phyloP scores from a whole-genome alignment of 1,140 invertebrate species.

The Drosophila nigromelanica region DNA sequence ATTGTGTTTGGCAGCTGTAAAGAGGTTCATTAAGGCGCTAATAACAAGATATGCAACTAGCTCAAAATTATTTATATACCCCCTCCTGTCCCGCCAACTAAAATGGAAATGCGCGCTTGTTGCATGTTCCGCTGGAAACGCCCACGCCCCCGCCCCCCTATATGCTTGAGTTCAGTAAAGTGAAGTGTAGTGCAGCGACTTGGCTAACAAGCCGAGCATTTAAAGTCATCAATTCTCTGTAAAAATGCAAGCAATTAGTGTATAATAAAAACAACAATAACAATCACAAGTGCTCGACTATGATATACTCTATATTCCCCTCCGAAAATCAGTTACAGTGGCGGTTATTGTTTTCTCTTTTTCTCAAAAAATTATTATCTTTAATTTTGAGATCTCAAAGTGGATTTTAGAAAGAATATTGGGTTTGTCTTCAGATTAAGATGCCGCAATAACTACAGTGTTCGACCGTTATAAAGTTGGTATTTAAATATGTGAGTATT shows the following conservation, averaged over 20 bases:
- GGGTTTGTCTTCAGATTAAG: too few species aligned
- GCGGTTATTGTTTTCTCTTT: too few species aligned
- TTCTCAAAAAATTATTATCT: too few species aligned
- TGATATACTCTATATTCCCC: neutral
- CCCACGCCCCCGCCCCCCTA: conserved; percentile 4
- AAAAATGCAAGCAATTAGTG: conserved; percentile 40
- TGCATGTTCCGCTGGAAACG: conserved; percentile 38
- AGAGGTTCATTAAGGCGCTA: conserved; percentile 72
- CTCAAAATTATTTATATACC: conserved; percentile 22
- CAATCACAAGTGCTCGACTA: neutral
- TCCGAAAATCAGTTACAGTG: too few species aligned
- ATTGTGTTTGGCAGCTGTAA: conserved; percentile 66
- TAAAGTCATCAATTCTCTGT: conserved; percentile 28
- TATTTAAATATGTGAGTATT: too few species aligned
- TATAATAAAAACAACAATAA: conserved; percentile 12
- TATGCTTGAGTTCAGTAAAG: neutral
- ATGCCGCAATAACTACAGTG: too few species aligned
- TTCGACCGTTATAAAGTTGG: too few species aligned
- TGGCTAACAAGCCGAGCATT: conserved; percentile 12
- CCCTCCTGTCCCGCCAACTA: neutral
- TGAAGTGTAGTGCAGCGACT: neutral
- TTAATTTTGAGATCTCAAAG: too few species aligned
- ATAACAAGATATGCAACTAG: conserved; percentile 63
- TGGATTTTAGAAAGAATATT: too few species aligned
- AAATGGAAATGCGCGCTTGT: neutral